Base-by-base conservation (phyloP, 2,113 vertebrate genomes). In the Sisor rabdophorus region DNA sequence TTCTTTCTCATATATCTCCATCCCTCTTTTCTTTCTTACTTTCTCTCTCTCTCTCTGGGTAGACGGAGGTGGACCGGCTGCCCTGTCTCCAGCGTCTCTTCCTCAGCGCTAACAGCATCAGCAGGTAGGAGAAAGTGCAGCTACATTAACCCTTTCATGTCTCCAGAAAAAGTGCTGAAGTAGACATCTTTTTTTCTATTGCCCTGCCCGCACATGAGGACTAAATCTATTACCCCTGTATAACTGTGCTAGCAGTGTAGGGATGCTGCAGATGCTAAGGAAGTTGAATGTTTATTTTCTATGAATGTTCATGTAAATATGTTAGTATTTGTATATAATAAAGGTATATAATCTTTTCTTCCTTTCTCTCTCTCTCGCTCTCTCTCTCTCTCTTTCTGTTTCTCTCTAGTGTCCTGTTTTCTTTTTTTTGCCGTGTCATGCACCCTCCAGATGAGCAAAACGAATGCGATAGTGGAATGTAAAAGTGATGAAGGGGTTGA, bases 91-190 rank as follows among this genome's bases (percentile, higher is more conserved):
- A 96, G 80, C 95, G 92, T 78, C 92, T 99, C 83, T 97, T 97
- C 88, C 97, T 99, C 93, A 97, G 96, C 92, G 94, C 93, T 91
- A 99, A 98, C 92, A 95, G 91, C 89, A 97, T 99, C 87, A 92
- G 91, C 93, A 94, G 95, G 97, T 99, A 95, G 94, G 95, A 40
- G 22, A 67, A 78, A 13, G 74, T 61, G 53, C 64, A 10, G 64
- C 75, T 56, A 36, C 28, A 53, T 87, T 88, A 85, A 87, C 89
- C 85, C 85, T 75, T 74, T 87, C 82, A 68, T 59, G 50, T 47
- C 77, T 64, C 71, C 71, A 63, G 30, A 70, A 78, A 44, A 72
- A 78, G 77, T 72, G 80, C 72, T 70, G n/a, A 80, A 78, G 69
- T 76, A 83, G 58, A 75, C 52, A 48, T 12, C 52, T 26, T 64